These are phyloP conservation scores for Andricus curvator DNA, from an alignment of 2,888 invertebrate genomes.

Conservation along the genomic window DNA sequence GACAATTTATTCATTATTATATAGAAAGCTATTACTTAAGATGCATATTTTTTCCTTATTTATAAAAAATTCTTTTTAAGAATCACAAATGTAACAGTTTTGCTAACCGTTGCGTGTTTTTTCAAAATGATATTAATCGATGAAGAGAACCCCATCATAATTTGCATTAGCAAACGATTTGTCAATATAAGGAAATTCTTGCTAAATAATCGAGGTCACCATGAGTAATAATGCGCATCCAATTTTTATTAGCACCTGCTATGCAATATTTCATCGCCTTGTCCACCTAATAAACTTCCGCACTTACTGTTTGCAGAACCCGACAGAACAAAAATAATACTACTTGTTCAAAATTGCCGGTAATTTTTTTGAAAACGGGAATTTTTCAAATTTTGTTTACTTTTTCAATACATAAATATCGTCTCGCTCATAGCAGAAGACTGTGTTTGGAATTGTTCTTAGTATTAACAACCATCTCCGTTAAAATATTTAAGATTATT, in stretches of 20 bases:
- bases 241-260: slow-evolving; percentile 59
- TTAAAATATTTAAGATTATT: no score
- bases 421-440: no score
- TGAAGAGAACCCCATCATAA: neutral
- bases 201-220: slow-evolving; percentile 51
- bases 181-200: slow-evolving; percentile 51
- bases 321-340: neutral
- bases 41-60: neutral
- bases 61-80: neutral
- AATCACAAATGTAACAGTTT: neutral
- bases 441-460: no score
- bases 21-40: no score
- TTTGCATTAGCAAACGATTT: neutral
- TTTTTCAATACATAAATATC: no score
- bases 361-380: no score
- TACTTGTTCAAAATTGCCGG: neutral
- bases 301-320: neutral
- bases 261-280: slow-evolving; percentile 49
- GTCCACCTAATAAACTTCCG: neutral
- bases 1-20: no score
- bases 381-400: no score
- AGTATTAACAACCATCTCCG: no score
- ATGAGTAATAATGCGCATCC: slow-evolving; percentile 50
- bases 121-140: neutral
- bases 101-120: neutral